Evolutionary conservation across 2,888 invertebrate species (phyloP).

Genomic region (Glaucopsyche alexis): DNA sequence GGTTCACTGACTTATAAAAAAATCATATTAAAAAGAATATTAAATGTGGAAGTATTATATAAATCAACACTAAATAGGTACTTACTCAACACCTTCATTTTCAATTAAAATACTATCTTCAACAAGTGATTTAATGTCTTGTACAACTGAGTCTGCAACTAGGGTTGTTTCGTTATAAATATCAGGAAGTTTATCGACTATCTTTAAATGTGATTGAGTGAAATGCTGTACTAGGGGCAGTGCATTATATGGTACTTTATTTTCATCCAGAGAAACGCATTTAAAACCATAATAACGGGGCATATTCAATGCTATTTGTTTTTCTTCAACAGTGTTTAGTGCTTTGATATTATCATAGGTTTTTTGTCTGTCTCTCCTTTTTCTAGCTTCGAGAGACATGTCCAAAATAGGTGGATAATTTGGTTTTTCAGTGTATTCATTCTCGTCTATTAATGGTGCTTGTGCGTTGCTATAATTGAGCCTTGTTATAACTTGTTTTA

Average conservation of each 20-base stretch:
- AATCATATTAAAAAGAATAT: no score
- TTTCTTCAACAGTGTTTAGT: slow-evolving; percentile 89
- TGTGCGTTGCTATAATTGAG: slow-evolving; percentile 48
- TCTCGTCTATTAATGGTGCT: slow-evolving; percentile 53
- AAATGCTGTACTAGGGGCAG: slow-evolving; percentile 85
- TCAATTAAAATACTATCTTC: slow-evolving; percentile 85
- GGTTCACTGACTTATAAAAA: no score
- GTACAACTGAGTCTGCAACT: slow-evolving; percentile 67
- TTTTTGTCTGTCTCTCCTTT: slow-evolving; percentile 64
- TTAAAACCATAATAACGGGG: slow-evolving; percentile 90
- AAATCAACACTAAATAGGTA: slow-evolving; percentile 40
- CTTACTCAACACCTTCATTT: slow-evolving; percentile 78
- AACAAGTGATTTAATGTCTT: slow-evolving; percentile 79
- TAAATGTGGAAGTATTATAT: background rate
- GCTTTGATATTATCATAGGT: slow-evolving; percentile 81
- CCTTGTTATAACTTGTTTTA: slow-evolving; percentile 51
- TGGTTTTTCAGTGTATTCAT: slow-evolving; percentile 67
- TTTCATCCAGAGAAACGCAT: slow-evolving; percentile 81
- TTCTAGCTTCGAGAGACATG: slow-evolving; percentile 69
- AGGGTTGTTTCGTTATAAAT: slow-evolving; percentile 73
- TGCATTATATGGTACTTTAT: slow-evolving; percentile 82
- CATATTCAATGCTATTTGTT: slow-evolving; percentile 90
- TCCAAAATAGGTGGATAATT: slow-evolving; percentile 84
- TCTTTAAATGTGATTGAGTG: slow-evolving; percentile 87
- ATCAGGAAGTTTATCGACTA: slow-evolving; percentile 80